Conservation (phyloP, 2,888 invertebrate genomes). For the Crocallis elinguaria region DNA sequence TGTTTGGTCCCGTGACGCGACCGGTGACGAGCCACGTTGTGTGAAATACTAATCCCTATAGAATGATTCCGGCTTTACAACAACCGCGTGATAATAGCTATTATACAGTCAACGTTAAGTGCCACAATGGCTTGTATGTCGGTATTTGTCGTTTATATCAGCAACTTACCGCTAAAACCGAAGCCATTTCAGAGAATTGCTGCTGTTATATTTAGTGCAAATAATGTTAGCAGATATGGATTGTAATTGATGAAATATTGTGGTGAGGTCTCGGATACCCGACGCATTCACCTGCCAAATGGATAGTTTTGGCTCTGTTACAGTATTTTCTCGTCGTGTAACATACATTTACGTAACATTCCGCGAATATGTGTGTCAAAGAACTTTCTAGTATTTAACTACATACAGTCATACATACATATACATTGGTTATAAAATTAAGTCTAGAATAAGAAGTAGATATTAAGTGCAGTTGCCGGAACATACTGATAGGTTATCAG, state of each 20-base stretch:
- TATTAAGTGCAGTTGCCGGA: no score
- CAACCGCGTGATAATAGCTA: slow-evolving; percentile 21
- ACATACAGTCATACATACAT: no score
- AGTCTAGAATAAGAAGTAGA: no score
- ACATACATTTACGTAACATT: no score
- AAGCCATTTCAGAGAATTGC: slow-evolving; percentile 37
- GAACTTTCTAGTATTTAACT: no score
- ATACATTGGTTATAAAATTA: no score
- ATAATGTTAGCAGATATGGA: slow-evolving; percentile 38
- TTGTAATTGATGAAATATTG: slow-evolving; percentile 36
- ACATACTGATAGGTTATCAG: no score
- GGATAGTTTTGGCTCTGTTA: slow-evolving; percentile 29
- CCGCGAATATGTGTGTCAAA: no score
- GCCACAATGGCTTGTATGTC: slow-evolving; percentile 35
- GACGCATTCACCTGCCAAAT: slow-evolving; percentile 32
- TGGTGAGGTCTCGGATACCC: slow-evolving; percentile 27
- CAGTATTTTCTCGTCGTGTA: slow-evolving; percentile 11
- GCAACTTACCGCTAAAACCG: slow-evolving; percentile 38
- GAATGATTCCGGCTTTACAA: slow-evolving; percentile 28
- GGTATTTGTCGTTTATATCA: slow-evolving; percentile 40
- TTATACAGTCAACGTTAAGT: slow-evolving; percentile 22
- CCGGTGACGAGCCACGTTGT: slow-evolving; percentile 13
- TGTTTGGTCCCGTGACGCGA: slow-evolving; percentile 31
- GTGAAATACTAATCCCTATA: slow-evolving; percentile 23
- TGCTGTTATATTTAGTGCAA: slow-evolving; percentile 32